phyloP scores from a whole-genome alignment of 2,888 invertebrate genomes.

The Acanthococcus lagerstroemiae region DNA sequence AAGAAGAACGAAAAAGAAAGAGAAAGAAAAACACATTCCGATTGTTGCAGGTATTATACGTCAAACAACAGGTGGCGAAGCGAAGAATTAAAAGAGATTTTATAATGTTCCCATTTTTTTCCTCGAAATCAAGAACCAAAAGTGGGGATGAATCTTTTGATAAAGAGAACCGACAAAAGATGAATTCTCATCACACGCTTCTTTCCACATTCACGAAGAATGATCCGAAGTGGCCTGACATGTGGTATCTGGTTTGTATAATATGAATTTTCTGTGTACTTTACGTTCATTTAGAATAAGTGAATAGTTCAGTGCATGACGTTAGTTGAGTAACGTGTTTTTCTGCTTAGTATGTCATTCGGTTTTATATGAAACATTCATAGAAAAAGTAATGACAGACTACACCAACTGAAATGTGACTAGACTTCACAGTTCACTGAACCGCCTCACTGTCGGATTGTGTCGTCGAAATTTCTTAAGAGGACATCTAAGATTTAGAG shows the following conservation, averaged over 20 bases:
- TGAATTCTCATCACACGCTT: neutral
- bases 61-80: conserved; percentile 69
- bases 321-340: neutral
- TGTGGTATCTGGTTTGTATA: conserved; percentile 96
- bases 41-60: conserved; percentile 55
- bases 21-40: no score
- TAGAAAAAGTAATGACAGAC: no score
- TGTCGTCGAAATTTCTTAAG: no score
- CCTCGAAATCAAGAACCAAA: conserved; percentile 37
- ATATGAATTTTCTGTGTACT: neutral
- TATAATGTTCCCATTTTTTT: conserved; percentile 32
- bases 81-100: conserved; percentile 72
- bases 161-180: neutral
- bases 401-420: no score
- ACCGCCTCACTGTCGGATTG: no score
- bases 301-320: neutral
- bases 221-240: conserved; percentile 86
- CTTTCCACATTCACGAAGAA: conserved; percentile 47
- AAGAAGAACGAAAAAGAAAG: no score
- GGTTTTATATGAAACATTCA: neutral
- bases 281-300: neutral
- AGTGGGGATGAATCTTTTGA: conserved; percentile 33
- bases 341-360: neutral
- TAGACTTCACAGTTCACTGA: no score
- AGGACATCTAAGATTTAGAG: no score